Evolutionary conservation across 35 echinoderm and acorn worm genomes (phyloP).

Genomic region (Apostichopus japonicus): DNA sequence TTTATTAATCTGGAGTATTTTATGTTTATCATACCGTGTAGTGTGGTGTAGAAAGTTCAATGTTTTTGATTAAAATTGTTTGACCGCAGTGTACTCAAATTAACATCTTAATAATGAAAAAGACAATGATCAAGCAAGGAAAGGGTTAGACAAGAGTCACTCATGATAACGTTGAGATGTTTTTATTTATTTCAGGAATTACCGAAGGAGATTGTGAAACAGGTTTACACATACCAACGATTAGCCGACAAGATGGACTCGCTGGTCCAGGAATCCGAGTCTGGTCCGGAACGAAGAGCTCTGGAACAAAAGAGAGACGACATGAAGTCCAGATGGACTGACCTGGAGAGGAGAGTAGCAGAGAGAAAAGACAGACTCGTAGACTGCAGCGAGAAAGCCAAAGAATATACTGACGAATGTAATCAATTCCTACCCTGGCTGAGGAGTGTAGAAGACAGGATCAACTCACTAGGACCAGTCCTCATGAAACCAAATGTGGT

Average conservation of each 20-base stretch:
- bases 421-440: slow-evolving; percentile 97
- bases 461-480: slow-evolving; percentile 83
- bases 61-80: too few relatives aligned
- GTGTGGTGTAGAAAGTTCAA: too few relatives aligned
- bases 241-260: slow-evolving; percentile 82
- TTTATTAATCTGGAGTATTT: too few relatives aligned
- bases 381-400: slow-evolving; percentile 77
- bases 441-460: slow-evolving; percentile 84
- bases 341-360: slow-evolving; percentile 64
- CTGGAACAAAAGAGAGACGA: slow-evolving; percentile 80
- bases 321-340: slow-evolving; percentile 76
- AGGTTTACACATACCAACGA: slow-evolving; percentile 96
- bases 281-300: slow-evolving; percentile 74
- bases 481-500: slow-evolving; percentile 87
- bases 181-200: slow-evolving; percentile 67
- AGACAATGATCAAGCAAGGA: too few relatives aligned
- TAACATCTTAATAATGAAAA: too few relatives aligned
- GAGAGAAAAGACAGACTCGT: slow-evolving; percentile 73
- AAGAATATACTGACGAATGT: slow-evolving; percentile 90
- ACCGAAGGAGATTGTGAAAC: slow-evolving; percentile 96
- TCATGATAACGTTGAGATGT: too few relatives aligned
- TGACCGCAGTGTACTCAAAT: too few relatives aligned
- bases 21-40: too few relatives aligned
- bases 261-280: slow-evolving; percentile 79
- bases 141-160: too few relatives aligned